Percentiles rank a stretch among this genome's conserved stretches.
Evolutionary conservation across 2,797 vertebrate species (phyloP).

Genomic region (Uromys caudimaculatus): DNA sequence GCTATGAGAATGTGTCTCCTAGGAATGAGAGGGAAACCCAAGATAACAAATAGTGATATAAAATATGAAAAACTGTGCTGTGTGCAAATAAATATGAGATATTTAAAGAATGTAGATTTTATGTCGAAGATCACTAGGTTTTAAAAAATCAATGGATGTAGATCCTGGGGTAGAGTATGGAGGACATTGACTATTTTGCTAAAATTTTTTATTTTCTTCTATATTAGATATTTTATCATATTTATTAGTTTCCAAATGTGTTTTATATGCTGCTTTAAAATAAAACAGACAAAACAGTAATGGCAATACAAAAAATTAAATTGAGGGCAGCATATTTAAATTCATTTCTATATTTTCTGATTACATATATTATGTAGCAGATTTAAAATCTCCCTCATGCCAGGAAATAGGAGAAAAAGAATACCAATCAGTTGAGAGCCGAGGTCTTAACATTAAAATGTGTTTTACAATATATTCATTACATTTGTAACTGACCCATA

Average conservation of each 20-base stretch:
- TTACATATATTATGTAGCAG: conserved; percentile 58
- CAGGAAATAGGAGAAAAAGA: conserved; percentile 68
- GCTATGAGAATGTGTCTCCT: not conserved
- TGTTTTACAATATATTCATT: conserved; percentile 80
- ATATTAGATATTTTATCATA: conserved; percentile 61
- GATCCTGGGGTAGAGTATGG: not conserved
- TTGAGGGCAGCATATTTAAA: conserved; percentile 59
- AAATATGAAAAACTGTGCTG: not conserved
- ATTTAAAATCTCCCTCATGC: conserved; percentile 68
- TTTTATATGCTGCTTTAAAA: conserved; percentile 48
- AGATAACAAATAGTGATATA: not conserved
- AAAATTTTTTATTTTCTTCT: conserved; percentile 42
- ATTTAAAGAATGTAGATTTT: not conserved
- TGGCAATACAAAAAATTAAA: conserved; percentile 64
- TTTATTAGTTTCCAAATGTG: conserved; percentile 54
- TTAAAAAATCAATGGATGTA: not conserved
- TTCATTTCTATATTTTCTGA: conserved; percentile 69
- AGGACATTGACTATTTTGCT: not conserved
- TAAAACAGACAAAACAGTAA: conserved; percentile 42
- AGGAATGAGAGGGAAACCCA: not conserved
- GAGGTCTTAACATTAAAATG: conserved; percentile 74
- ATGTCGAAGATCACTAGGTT: not conserved
- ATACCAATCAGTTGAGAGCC: conserved; percentile 66
- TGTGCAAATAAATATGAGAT: not conserved
- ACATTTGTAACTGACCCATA: conserved; percentile 83